Evolutionary conservation across 2,888 invertebrate species (phyloP), one percentile per base, ranked within the genome.

Genomic region (Leuctra nigra): DNA sequence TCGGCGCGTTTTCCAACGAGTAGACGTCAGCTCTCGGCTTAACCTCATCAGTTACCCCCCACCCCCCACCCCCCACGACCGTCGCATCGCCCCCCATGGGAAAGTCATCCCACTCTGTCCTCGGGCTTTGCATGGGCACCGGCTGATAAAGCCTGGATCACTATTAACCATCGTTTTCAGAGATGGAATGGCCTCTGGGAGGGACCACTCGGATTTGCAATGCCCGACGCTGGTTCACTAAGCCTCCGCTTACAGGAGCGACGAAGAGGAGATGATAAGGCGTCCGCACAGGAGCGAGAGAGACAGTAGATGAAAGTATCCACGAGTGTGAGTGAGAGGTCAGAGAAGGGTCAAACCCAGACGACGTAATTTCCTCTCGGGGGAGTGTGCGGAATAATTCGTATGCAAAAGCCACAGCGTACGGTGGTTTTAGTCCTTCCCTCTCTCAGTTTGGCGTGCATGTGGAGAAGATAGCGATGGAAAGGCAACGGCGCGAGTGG

Each of bases 81-180:
- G 14, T 4, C 3, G 14, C 39, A 16, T 18, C 20, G 18, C 16
- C 39, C 20, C 44, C 44, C 23, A 9, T 23, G n/a, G 44, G 44
- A 23, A 48, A 18, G 48, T 48, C 48, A 48, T 48, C 16, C 50
- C 50, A 50, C 50, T 16, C 46, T 20, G 29, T 46, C 33, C 55
- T 35, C 14, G 53, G 50, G 50, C 50, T 59, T 57, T 59, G 60
- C 58, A 58, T 58, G 60, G 53, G 58, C 35, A 18, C 18, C 16
- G 55, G 41, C 50, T 38, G 60, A 60, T 60, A 60, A 60, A 60
- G 58, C 60, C 58, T 25, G 60, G 60, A 60, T 58, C 58, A 58
- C 60, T 60, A 60, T 58, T 60, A 60, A 60, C 58, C 56, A 58
- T 60, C 60, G 60, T 60, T 60, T 58, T 60, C 60, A 58, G 60